phyloP scores from a whole-genome alignment of 2,797 vertebrate genomes.

The Syndactyla subalaris region DNA sequence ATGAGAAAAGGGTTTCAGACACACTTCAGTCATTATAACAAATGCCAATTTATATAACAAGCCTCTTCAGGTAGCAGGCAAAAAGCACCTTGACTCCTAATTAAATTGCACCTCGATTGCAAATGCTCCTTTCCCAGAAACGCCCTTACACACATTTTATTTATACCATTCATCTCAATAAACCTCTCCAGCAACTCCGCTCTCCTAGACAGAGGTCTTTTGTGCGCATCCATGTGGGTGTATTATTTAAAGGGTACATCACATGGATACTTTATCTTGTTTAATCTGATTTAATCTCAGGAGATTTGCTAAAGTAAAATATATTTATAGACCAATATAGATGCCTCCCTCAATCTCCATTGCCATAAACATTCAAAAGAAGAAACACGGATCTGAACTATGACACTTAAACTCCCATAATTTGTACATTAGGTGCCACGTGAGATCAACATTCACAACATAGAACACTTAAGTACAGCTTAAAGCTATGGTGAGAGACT shows the following conservation, averaged over 20 bases:
- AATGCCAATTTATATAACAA: slow-evolving; percentile 66
- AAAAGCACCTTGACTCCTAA: slow-evolving; percentile 67
- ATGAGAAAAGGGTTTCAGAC: slow-evolving; percentile 47
- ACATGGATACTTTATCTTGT: slow-evolving; percentile 63
- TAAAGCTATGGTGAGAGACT: neutral
- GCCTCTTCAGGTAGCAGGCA: slow-evolving; percentile 56
- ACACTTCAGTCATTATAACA: slow-evolving; percentile 63
- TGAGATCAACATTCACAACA: neutral
- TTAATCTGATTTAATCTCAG: slow-evolving; percentile 72
- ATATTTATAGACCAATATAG: slow-evolving; percentile 65
- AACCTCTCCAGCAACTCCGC: slow-evolving; percentile 19
- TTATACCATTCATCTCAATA: slow-evolving; percentile 40
- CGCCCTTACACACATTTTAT: slow-evolving; percentile 24
- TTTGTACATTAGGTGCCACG: neutral
- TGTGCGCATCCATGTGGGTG: slow-evolving; percentile 35
- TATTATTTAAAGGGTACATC: slow-evolving; percentile 69
- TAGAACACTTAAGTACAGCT: neutral
- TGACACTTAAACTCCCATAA: neutral
- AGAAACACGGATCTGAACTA: neutral
- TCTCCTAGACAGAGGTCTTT: slow-evolving; percentile 55
- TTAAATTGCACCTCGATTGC: slow-evolving; percentile 50
- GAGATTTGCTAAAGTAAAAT: slow-evolving; percentile 67
- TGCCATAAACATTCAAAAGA: neutral
- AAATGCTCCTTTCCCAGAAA: slow-evolving; percentile 25
- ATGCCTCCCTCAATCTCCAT: neutral